Percentiles rank a stretch among this genome's conserved stretches.
Conservation (phyloP, 2,888 invertebrate genomes). For the Amphimallon solstitiale region DNA sequence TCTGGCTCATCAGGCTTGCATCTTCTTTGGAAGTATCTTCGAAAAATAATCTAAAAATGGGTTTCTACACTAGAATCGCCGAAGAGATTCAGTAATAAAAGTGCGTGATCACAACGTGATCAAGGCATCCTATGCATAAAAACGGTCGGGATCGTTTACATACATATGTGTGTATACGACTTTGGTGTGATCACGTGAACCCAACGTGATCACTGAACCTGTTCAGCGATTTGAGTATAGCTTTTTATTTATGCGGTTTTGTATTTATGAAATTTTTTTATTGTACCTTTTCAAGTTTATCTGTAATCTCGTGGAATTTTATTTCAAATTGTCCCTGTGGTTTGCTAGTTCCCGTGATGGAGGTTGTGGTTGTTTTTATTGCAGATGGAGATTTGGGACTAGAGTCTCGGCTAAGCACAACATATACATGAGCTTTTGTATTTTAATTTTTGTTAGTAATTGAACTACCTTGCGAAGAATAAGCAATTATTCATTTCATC, state of each 20-base stretch:
- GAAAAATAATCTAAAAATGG: conserved; percentile 67
- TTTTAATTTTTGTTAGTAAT: neutral
- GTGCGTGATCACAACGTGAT: too few relatives aligned
- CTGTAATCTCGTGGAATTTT: conserved; percentile 67
- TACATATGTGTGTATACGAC: too few relatives aligned
- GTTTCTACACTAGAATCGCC: too few relatives aligned
- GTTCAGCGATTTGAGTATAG: too few relatives aligned
- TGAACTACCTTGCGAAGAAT: conserved; percentile 48
- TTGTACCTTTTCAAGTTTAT: conserved; percentile 66
- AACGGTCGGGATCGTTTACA: too few relatives aligned
- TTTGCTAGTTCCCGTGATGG: conserved; percentile 52
- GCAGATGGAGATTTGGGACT: conserved; percentile 35
- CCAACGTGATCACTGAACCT: too few relatives aligned
- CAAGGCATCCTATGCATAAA: too few relatives aligned
- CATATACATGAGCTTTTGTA: neutral
- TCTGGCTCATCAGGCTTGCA: conserved; percentile 66
- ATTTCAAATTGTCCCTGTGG: conserved; percentile 59
- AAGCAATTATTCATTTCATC: conserved; percentile 56
- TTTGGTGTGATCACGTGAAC: too few relatives aligned
- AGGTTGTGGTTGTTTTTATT: conserved; percentile 19
- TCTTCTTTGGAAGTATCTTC: conserved; percentile 69
- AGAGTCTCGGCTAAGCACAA: conserved; percentile 42
- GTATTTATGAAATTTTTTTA: neutral
- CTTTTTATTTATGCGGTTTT: too few relatives aligned
- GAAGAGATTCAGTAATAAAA: too few relatives aligned